Base-by-base conservation (phyloP, 1,140 invertebrate species). In the Eurosta solidaginis region DNA sequence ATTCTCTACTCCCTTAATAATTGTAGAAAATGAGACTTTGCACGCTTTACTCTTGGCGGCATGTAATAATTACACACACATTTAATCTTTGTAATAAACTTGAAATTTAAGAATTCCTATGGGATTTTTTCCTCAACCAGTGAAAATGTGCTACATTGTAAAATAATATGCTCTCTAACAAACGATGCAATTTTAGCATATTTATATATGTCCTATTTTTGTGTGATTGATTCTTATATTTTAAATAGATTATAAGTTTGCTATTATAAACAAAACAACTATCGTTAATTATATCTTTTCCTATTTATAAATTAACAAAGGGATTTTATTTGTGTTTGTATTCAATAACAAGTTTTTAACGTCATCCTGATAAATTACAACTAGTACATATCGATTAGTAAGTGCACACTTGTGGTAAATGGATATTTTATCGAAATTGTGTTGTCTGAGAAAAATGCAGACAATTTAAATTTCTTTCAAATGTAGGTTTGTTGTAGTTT, bases 201-300 rank as follows among this genome's bases (percentile, higher is more conserved):
- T 49, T 10, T n/a, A 17, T 49, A 49, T 17, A 33, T 63, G 29
- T 63, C 12, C 52, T 33, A 59, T n/a, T 59, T 68, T 68, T 68
- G 33, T 36, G 59, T 20, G 59, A 36, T 68, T 68, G 17, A 2
- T 20, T n/a, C 20, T 40, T 68, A 63, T 1, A 33, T 17, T 14
- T 40, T 68, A 40, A 2, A 40, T 40, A 63, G 25, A 36, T 40
- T 7, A 42, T 42, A 68, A 40, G 59, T 42, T 68, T 68, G 59
- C 59, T 33, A 68, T 40, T 68, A 68, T 40, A 20, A 68, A 68
- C 36, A 40, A 6, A 20, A 68, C n/a, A n/a, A 68, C 40, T 40
- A 40, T 68, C 40, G 59, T 68, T 68, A n/a, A 68, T 68, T 68
- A 33, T 40, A 40, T 68, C 7, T 36, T 68, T n/a, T 68, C 59